phyloP scores from a whole-genome alignment of 2,113 vertebrate genomes.

The Cettia cetti region DNA sequence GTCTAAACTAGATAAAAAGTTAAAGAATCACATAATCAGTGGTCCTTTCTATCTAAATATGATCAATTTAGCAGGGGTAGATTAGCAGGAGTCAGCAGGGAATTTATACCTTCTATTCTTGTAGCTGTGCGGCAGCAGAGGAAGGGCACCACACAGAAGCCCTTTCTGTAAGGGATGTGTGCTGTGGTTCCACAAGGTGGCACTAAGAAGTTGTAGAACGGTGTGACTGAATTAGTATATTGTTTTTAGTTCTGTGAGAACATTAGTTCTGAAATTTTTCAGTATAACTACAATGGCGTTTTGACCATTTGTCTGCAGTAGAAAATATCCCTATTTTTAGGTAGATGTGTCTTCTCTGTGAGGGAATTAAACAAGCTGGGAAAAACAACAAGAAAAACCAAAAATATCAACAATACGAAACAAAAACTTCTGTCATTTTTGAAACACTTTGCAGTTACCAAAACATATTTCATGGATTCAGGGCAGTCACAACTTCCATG shows the following conservation, averaged over 20 bases:
- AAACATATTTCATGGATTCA: not conserved
- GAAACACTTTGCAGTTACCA: not conserved
- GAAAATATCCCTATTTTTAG: not conserved
- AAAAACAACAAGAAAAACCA: rapidly evolving
- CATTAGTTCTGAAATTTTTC: not conserved
- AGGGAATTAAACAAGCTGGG: not conserved
- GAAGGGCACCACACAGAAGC: rapidly evolving
- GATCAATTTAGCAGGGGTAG: not conserved
- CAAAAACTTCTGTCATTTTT: not conserved
- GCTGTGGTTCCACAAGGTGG: constrained; percentile 71
- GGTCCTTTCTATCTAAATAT: not conserved
- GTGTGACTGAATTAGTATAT: not conserved
- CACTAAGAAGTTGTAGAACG: constrained; percentile 41
- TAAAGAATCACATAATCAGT: not conserved
- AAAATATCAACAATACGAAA: not conserved
- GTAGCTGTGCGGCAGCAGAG: not conserved
- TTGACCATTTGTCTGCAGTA: not conserved
- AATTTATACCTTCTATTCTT: not conserved
- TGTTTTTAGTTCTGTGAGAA: not conserved
- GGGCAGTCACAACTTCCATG: not conserved
- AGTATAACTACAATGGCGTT: not conserved
- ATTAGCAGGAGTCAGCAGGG: not conserved
- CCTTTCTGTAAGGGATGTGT: too few species aligned
- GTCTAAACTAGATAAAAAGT: not conserved
- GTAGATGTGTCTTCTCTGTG: not conserved